Base-by-base conservation (phyloP, 92 coral and sea anemone species). In the Porites evermanni region DNA sequence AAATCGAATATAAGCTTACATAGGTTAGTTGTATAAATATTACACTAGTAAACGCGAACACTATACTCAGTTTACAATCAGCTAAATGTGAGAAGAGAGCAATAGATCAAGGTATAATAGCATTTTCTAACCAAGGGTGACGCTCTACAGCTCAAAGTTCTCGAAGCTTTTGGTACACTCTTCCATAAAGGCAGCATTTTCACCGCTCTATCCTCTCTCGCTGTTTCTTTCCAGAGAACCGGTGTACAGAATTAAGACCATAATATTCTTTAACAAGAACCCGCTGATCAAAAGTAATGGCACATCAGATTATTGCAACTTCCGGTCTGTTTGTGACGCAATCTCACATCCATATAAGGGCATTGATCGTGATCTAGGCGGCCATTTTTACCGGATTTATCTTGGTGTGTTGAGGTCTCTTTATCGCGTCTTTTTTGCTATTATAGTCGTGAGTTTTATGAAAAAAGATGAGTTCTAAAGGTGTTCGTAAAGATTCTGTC, bases 101-200 rank as follows among this genome's bases (percentile, higher is more conserved):
- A 61, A 9, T 68, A 84, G 14, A 14, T 60, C 68, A n/a, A 12
- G 2, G 6, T 67, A 24, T 60, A 21, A 81, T 13, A 38, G n/a
- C 8, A 68, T 53, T 11, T 2, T 84, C 94, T 90, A 20, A 94
- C 97, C 90, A 92, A 78, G 51, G 95, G 84, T 32, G 94, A 89
- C 29, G 88, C 60, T 82, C 92, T 87, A 74, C 85, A 87, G 23
- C 92, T 76, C 67, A 92, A 54, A 63, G 58, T 89, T 69, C 92
- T 88, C 71, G 91, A 87, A 74, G 87, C 81, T 75, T 89, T 87
- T 32, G 95, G 91, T 8, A 87, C 85, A 50, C 89, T 91, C 84
- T 93, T 85, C 79, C 92, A 82, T 19, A 94, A 67, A 67, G 95
- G 94, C 81, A 89, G 84, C 98, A 94, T 94, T 80, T 93, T 92